Base-by-base conservation (phyloP, 2,888 invertebrate species). In the Unio delphinus region DNA sequence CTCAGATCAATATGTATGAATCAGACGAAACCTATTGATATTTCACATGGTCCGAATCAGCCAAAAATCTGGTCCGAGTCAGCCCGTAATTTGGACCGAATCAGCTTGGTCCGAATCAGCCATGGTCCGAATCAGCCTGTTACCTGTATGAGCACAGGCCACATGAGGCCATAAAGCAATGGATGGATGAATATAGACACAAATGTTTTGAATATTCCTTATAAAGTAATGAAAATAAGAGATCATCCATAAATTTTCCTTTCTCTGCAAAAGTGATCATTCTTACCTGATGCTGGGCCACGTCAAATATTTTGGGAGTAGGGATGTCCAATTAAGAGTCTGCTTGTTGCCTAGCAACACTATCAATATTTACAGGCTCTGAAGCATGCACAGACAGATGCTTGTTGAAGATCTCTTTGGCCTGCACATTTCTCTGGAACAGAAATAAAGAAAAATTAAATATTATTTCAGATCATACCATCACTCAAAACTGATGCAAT, bases 361-460 rank as follows among this genome's bases (percentile, higher is more conserved):
- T 96, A 91, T 99, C 99, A 69, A 99, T 96, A 90, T 99, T 99
- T 57, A 99, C 97, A 1, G 98, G 96, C 89, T 98, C 98, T 0
- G 94, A 91, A 18, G 97, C 96, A 68, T 94, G 94, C 78, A 93
- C 93, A n/a, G 94, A 94, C 78, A 99, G 92, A 91, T 98, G 97
- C 66, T 94, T 94, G 83, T 94, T 93, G 92, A 95, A 98, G 87
- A 99, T 96, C 85, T 95, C 93, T 64, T 92, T 92, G 1, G 96
- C 97, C 88, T 93, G 91, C 85, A 92, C 86, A 70, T 83, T 91
- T 86, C 85, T 86, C 93, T 91, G 90, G 93, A 91, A 78, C 90
- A 72, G 63, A 67, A 76, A 67, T 58, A 17, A 67, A 30, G 30
- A 30, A 30, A 30, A 30, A 30, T 30, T 30, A 30, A 30, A 30